phyloP scores from a whole-genome alignment of 2,888 invertebrate species.

The Melanotus villosus region DNA sequence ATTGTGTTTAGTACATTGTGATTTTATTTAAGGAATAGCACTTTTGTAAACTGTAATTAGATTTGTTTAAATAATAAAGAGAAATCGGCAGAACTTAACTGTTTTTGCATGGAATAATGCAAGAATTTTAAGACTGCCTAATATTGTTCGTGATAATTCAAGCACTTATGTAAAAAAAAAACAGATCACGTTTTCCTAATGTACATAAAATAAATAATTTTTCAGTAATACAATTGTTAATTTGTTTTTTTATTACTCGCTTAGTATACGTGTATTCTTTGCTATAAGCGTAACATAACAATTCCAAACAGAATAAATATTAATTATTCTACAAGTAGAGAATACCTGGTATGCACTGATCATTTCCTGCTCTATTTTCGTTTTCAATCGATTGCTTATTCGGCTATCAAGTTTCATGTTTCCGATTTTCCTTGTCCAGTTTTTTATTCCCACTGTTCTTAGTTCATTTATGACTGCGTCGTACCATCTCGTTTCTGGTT shows the following conservation, averaged over 20 bases:
- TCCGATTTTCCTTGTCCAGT: too few relatives aligned
- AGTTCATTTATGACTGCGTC: too few relatives aligned
- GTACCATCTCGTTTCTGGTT: too few relatives aligned
- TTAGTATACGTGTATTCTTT: too few relatives aligned
- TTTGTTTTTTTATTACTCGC: background rate
- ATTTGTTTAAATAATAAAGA: conserved; percentile 23
- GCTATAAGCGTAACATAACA: too few relatives aligned
- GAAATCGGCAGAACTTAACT: conserved; percentile 13
- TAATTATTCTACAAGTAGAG: too few relatives aligned
- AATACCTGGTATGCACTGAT: too few relatives aligned
- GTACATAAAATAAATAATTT: conserved; percentile 49
- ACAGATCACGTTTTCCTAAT: conserved; percentile 44
- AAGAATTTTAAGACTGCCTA: background rate
- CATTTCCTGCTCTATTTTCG: too few relatives aligned
- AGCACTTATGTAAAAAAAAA: conserved; percentile 43
- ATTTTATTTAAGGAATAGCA: conserved; percentile 31
- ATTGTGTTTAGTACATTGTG: conserved; percentile 20
- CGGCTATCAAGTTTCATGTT: too few relatives aligned
- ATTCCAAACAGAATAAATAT: too few relatives aligned
- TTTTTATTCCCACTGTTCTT: too few relatives aligned
- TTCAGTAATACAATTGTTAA: conserved; percentile 30
- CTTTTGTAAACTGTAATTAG: conserved; percentile 23
- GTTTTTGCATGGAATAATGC: background rate
- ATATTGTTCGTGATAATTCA: conserved; percentile 35
- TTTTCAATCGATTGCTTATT: too few relatives aligned